Evolutionary conservation across 2,797 vertebrate species (phyloP).

Genomic region (Girardinus metallicus): DNA sequence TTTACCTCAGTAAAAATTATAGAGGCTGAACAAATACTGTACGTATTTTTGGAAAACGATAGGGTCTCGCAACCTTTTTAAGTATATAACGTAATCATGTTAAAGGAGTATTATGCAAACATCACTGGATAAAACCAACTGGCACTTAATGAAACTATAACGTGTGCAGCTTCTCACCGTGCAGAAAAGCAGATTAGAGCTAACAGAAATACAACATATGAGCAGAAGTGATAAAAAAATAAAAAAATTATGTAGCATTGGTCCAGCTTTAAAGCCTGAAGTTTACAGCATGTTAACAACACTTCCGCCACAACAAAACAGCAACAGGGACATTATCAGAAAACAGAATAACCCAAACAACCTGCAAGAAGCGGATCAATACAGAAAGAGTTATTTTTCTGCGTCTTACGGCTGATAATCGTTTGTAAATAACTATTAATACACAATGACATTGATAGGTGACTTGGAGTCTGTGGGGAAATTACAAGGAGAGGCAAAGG

Average conservation of each 20-base stretch:
- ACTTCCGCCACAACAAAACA: not conserved
- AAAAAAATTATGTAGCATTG: not conserved
- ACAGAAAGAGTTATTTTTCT: not conserved
- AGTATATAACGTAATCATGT: not conserved
- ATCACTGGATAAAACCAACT: constrained; percentile 1
- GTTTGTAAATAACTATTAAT: constrained; percentile 2
- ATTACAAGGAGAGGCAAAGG: not conserved
- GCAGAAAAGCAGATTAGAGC: constrained; percentile 2
- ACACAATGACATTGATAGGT: not conserved
- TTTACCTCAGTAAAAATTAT: not conserved
- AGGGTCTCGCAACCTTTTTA: not conserved
- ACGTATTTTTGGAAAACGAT: not conserved
- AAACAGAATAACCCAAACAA: not conserved
- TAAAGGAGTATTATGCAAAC: not conserved
- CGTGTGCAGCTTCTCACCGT: not conserved
- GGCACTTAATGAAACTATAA: not conserved
- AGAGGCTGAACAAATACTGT: not conserved
- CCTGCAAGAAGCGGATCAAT: not conserved
- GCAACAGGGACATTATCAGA: not conserved
- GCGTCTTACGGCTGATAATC: not conserved
- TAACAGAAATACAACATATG: not conserved
- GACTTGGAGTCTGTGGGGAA: not conserved
- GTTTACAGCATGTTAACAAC: not conserved
- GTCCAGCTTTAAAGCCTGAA: constrained; percentile 9
- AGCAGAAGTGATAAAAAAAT: constrained; percentile 10